Conservation (phyloP, 2,113 vertebrate species). For the Bettongia penicillata region DNA sequence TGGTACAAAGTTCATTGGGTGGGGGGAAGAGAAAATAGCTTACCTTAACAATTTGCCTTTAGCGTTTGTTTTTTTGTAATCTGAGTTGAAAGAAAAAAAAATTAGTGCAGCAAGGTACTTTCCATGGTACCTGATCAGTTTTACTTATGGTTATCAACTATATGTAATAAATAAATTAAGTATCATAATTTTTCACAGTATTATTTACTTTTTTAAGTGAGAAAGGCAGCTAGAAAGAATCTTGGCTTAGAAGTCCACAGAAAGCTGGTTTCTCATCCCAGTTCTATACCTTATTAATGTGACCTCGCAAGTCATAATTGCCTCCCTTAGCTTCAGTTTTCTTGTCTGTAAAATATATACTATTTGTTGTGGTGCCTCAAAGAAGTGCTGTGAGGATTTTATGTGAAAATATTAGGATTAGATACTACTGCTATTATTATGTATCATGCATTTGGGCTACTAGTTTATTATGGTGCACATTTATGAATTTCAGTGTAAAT, state of each 20-base stretch:
- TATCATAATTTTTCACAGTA: not conserved
- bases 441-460: not conserved
- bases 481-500: not conserved
- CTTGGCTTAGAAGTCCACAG: not conserved
- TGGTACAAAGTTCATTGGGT: not conserved
- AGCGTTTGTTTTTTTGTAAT: not conserved
- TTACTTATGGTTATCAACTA: not conserved
- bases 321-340: not conserved
- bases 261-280: rapidly evolving
- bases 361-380: not conserved
- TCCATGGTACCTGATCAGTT: not conserved
- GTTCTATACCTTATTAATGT: not conserved
- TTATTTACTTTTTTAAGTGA: not conserved
- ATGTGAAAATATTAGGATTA: rapidly evolving
- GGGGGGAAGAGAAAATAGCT: not conserved
- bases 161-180: not conserved
- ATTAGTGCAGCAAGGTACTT: not conserved
- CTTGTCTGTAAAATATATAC: not conserved
- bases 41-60: not conserved
- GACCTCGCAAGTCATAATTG: not conserved
- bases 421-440: not conserved
- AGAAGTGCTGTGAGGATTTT: not conserved
- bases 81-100: not conserved
- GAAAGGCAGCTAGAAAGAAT: not conserved
- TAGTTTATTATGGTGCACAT: not conserved